Evolutionary conservation across 1,140 invertebrate species (phyloP).

Genomic region (Holcopasites calliopsidis): DNA sequence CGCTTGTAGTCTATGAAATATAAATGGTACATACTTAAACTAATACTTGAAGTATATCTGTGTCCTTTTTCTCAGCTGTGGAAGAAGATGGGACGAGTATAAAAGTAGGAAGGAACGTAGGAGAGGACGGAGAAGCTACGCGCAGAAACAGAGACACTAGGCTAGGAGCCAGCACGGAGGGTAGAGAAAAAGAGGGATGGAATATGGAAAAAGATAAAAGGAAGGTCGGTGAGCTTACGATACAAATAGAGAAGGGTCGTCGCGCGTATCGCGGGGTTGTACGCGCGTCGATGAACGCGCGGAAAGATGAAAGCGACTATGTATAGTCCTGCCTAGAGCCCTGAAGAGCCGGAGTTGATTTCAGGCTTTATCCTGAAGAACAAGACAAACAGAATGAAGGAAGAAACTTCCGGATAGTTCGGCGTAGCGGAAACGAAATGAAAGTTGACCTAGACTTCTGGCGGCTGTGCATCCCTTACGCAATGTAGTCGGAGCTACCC

Average conservation of each 20-base stretch:
- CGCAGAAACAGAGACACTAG: slow-evolving; percentile 17
- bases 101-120: background rate
- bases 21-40: too few relatives aligned
- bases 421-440: background rate
- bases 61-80: too few relatives aligned
- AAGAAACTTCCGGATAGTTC: background rate
- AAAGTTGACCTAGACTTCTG: too few relatives aligned
- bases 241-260: slow-evolving; percentile 39
- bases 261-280: background rate
- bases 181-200: slow-evolving; percentile 17
- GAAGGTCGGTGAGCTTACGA: slow-evolving; percentile 35
- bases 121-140: background rate
- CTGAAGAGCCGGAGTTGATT: background rate
- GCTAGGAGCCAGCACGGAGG: slow-evolving; percentile 18
- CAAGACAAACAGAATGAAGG: background rate
- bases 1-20: too few relatives aligned
- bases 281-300: background rate
- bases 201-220: slow-evolving; percentile 32
- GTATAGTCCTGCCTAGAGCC: background rate
- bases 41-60: too few relatives aligned
- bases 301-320: slow-evolving; percentile 13
- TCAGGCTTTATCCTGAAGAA: background rate
- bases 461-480: too few relatives aligned
- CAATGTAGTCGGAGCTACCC: too few relatives aligned
- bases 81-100: too few relatives aligned